Evolutionary conservation across 2,113 vertebrate genomes (phyloP), one percentile per base, ranked within the genome.

Genomic region (Hyperopisus bebe): DNA sequence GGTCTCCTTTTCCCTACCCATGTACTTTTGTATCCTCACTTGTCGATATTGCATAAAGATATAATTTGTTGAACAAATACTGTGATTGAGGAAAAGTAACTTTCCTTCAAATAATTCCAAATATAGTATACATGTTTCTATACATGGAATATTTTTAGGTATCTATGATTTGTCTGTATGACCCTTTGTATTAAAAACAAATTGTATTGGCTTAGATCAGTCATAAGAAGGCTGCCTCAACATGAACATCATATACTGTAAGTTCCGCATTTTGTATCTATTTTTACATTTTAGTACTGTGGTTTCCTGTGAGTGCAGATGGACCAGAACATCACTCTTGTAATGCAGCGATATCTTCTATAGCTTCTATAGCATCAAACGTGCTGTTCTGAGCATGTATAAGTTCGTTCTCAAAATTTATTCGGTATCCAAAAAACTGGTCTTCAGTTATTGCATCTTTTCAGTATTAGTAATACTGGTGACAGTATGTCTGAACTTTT

Each of bases 241-340:
- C 15, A 50, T 21, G 47, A 21, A 53, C 21, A 62, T 47, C 17
- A 6, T 91, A 90, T 90, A n/a, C n/a, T n/a, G n/a, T n/a, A 82
- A 92, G 92, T 93, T 95, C 92, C 92, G 93, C 93, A 94, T 94
- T 94, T 93, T 55, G 84, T 87, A 90, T 86, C 84, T 42, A 82
- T 92, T 93, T 94, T 91, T 94, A 91, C 93, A 92, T 24, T 93
- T 31, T 82, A 87, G 87, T 53, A 53, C 21, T 35, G 44, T 70
- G 19, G 51, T 93, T 95, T 94, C 93, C 91, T 91, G 93, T 82
- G 55, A 90, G 91, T 88, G 88, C 46, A 92, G 92, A 92, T 24
- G 19, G 91, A 92, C 92, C 89, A 89, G 89, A 93, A 90, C 91
- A 87, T 48, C 86, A 82, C 90, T 35, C 88, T 39, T 84, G 39